Evolutionary conservation across 2,888 invertebrate genomes (phyloP).

Genomic region (Drepana falcataria): DNA sequence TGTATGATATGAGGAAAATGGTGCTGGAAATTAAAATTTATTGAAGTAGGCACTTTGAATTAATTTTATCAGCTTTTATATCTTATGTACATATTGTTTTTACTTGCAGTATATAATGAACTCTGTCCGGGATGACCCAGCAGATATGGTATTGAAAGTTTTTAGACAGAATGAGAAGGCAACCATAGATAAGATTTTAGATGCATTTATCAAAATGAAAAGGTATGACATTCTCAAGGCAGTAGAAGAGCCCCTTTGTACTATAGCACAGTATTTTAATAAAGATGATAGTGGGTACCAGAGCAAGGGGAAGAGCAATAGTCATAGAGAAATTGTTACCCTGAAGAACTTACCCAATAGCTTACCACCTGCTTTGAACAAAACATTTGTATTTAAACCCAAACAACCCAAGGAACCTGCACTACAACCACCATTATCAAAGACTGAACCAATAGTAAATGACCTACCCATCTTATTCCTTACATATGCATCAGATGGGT

Average conservation of each 20-base stretch:
- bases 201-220: slow-evolving; percentile 65
- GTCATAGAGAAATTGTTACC: slow-evolving; percentile 56
- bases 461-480: slow-evolving; percentile 64
- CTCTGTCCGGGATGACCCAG: slow-evolving; percentile 73
- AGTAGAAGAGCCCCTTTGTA: slow-evolving; percentile 58
- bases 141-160: slow-evolving; percentile 73
- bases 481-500: slow-evolving; percentile 76
- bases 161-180: slow-evolving; percentile 73
- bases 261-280: slow-evolving; percentile 54
- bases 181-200: slow-evolving; percentile 73
- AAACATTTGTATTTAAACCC: slow-evolving; percentile 39
- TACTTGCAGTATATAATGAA: slow-evolving; percentile 69
- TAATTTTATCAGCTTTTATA: neutral
- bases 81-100: neutral
- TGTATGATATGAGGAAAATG: neutral
- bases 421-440: slow-evolving; percentile 26
- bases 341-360: slow-evolving; percentile 55
- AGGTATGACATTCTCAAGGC: slow-evolving; percentile 74
- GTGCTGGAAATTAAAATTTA: neutral
- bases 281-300: slow-evolving; percentile 70
- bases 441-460: slow-evolving; percentile 35
- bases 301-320: slow-evolving; percentile 47
- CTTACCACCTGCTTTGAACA: slow-evolving; percentile 61
- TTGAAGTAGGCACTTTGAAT: neutral
- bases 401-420: slow-evolving; percentile 42